Evolutionary conservation across 2,113 vertebrate species (phyloP).

Genomic region (Zapornia atra): DNA sequence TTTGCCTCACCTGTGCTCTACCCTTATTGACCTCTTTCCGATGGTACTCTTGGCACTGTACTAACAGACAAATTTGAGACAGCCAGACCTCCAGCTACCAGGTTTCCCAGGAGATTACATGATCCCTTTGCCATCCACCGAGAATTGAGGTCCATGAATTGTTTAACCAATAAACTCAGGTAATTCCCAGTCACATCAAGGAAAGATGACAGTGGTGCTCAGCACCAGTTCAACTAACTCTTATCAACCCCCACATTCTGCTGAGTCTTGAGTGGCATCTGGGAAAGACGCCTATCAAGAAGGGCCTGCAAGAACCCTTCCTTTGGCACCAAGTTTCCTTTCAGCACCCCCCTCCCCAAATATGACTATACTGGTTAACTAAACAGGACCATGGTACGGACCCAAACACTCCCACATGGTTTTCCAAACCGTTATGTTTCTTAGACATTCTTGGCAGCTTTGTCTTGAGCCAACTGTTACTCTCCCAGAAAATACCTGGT

Average conservation of each 20-base stretch:
- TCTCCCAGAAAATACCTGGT: background rate
- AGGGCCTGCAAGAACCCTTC: background rate
- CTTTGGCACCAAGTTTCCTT: background rate
- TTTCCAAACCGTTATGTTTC: background rate
- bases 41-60: background rate
- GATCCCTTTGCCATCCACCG: background rate
- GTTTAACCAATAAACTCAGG: background rate
- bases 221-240: background rate
- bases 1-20: rapidly evolving
- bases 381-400: background rate
- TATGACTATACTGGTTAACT: background rate
- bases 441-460: background rate
- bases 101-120: background rate
- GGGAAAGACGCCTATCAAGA: background rate
- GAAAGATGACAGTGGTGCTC: background rate
- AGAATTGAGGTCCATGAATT: background rate
- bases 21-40: background rate
- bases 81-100: background rate
- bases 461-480: background rate
- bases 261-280: background rate
- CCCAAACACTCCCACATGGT: background rate
- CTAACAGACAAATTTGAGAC: background rate
- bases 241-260: background rate
- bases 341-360: background rate
- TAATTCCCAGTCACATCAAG: background rate